Percentiles rank a stretch among this genome's conserved stretches.
Evolutionary conservation across 2,888 invertebrate genomes (phyloP).

Genomic region (Hecatera dysodea): DNA sequence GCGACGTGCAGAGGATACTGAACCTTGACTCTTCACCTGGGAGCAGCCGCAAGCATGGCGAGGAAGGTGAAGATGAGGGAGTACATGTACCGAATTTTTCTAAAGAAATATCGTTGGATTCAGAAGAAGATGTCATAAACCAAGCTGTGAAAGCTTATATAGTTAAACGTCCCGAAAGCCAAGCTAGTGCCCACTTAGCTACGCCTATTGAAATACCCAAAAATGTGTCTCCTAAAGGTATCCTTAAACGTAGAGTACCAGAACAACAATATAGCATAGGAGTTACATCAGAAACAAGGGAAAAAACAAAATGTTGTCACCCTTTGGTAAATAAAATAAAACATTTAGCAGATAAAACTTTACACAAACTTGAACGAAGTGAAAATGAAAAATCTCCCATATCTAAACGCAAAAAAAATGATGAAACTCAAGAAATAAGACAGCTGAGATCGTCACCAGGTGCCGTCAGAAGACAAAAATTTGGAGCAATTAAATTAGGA

Average conservation of each 20-base stretch:
- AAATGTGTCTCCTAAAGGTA: slow-evolving; percentile 88
- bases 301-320: slow-evolving; percentile 91
- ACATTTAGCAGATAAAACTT: slow-evolving; percentile 92
- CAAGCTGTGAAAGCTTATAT: slow-evolving; percentile 70
- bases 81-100: slow-evolving; percentile 89
- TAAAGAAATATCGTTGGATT: slow-evolving; percentile 86
- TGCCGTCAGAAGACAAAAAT: slow-evolving; percentile 89
- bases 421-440: slow-evolving; percentile 91
- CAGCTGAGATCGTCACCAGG: slow-evolving; percentile 92
- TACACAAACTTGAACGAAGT: slow-evolving; percentile 88
- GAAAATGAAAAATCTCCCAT: slow-evolving; percentile 84
- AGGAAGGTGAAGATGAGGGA: slow-evolving; percentile 87
- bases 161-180: slow-evolving; percentile 81
- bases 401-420: slow-evolving; percentile 88
- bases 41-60: slow-evolving; percentile 87
- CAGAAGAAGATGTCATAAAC: slow-evolving; percentile 84
- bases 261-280: slow-evolving; percentile 83
- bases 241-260: slow-evolving; percentile 89
- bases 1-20: slow-evolving; percentile 83
- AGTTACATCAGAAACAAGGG: slow-evolving; percentile 84
- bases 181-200: slow-evolving; percentile 75
- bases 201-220: slow-evolving; percentile 82
- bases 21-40: slow-evolving; percentile 89
- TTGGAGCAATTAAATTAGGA: slow-evolving; percentile 87
- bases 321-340: slow-evolving; percentile 92